Conservation (phyloP, 2,797 vertebrate species). For the Nyctibius grandis region DNA sequence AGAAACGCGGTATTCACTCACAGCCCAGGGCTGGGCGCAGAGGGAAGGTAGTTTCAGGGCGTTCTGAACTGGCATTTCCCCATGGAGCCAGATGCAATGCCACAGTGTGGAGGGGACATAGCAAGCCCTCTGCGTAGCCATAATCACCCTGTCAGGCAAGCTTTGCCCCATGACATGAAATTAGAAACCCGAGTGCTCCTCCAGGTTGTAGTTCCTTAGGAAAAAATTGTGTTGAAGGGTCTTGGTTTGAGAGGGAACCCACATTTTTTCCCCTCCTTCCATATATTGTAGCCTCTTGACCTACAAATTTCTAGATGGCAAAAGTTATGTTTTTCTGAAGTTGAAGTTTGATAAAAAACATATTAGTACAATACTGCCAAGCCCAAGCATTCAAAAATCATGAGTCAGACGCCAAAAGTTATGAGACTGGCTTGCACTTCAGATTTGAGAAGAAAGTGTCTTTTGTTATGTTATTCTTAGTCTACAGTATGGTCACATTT, state of each 20-base stretch:
- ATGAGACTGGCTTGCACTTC: background rate
- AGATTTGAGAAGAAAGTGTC: background rate
- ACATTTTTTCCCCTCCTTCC: background rate
- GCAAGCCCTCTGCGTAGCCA: background rate
- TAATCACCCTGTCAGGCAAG: background rate
- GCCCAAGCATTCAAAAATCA: conserved; percentile 1
- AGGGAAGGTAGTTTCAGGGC: background rate
- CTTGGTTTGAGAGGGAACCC: background rate
- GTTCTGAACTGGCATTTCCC: background rate
- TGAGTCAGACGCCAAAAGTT: background rate
- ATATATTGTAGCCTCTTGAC: background rate
- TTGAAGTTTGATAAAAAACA: conserved; percentile 7
- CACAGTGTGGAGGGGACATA: background rate
- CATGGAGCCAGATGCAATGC: background rate
- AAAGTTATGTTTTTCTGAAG: background rate
- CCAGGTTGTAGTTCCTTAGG: background rate
- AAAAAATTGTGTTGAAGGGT: background rate
- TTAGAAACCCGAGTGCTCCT: background rate
- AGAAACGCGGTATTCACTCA: background rate
- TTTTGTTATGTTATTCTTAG: conserved; percentile 17
- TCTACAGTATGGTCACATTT: background rate
- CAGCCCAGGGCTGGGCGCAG: background rate
- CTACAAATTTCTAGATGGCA: background rate
- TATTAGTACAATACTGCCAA: background rate
- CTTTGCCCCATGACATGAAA: background rate